A percentile compares a stretch with the other conserved stretches of the same genome.
Evolutionary conservation across 1,140 invertebrate species (phyloP).

Genomic region (Pogonomyrmex californicus): DNA sequence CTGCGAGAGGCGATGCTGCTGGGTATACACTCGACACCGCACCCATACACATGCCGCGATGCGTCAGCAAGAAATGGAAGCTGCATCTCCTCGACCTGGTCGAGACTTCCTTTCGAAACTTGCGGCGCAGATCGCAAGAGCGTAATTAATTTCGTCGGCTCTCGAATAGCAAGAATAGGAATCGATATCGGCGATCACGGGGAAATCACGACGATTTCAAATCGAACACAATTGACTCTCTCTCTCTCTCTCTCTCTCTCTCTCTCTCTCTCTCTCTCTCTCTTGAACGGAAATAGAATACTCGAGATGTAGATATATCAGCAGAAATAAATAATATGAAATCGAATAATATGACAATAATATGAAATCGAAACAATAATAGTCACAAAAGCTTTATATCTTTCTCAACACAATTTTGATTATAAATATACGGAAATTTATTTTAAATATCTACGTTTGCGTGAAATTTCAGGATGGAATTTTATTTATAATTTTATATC

Average conservation of each 20-base stretch:
- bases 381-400: neutral
- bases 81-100: slow-evolving; percentile 11
- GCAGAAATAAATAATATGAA: neutral
- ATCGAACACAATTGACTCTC: neutral
- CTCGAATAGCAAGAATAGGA: slow-evolving; percentile 39
- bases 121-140: slow-evolving; percentile 40
- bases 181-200: slow-evolving; percentile 26
- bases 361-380: neutral
- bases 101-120: slow-evolving; percentile 57
- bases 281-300: neutral
- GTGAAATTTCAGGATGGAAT: neutral
- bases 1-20: slow-evolving; percentile 55
- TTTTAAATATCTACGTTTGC: neutral
- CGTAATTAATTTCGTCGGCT: slow-evolving; percentile 70
- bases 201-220: slow-evolving; percentile 28
- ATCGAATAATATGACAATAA: neutral
- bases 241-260: neutral
- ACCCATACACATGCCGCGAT: slow-evolving; percentile 57
- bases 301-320: neutral
- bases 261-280: neutral
- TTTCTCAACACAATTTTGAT: neutral
- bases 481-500: neutral
- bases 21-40: slow-evolving; percentile 41
- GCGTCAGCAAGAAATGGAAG: slow-evolving; percentile 72
- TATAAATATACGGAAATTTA: neutral